Percentiles rank a stretch among this genome's conserved stretches.
phyloP scores from a whole-genome alignment of 2,113 vertebrate species.

The Acinonyx jubatus region DNA sequence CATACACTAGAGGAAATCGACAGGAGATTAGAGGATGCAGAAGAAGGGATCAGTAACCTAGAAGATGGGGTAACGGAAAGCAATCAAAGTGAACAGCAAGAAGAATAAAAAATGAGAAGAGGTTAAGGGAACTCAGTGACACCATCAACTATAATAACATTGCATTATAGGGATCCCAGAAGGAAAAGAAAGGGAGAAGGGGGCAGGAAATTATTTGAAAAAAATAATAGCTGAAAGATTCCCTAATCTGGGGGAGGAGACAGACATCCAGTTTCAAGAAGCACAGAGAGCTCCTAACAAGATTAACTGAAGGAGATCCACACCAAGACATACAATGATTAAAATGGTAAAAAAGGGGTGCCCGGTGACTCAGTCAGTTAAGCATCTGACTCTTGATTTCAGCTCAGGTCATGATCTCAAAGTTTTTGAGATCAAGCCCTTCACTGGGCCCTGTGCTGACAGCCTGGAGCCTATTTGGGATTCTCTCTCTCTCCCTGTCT shows the following conservation, averaged over 20 bases:
- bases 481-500: too few species aligned
- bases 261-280: neutral
- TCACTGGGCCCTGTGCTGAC: too few species aligned
- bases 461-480: too few species aligned
- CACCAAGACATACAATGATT: neutral
- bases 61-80: neutral
- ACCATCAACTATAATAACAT: neutral
- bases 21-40: neutral
- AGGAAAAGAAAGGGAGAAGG: neutral
- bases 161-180: neutral
- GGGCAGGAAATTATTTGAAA: neutral
- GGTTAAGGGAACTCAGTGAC: neutral
- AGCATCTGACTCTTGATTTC: too few species aligned
- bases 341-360: too few species aligned
- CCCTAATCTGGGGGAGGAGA: neutral
- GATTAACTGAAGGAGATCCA: neutral
- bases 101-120: neutral
- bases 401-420: too few species aligned
- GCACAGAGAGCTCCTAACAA: neutral
- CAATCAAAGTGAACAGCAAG: neutral
- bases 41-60: neutral
- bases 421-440: too few species aligned
- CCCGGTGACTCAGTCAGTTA: too few species aligned
- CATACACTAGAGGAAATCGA: neutral
- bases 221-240: neutral